Base-by-base conservation (phyloP, 2,113 vertebrate species). In the Paraplagusia blochii region DNA sequence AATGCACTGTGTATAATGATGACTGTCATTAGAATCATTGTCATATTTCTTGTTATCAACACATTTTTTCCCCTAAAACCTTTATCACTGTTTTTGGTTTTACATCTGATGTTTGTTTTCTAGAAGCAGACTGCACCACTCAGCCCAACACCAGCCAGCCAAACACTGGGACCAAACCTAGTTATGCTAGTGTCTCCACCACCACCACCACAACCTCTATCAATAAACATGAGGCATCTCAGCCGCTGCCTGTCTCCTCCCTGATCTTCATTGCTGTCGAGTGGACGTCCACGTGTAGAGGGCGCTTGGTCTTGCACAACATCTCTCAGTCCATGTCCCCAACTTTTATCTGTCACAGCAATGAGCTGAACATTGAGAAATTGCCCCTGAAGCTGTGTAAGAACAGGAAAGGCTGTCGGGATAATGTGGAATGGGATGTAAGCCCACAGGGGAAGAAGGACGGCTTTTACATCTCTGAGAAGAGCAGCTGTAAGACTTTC, bases 351-450 rank as follows among this genome's bases (percentile, higher is more conserved):
- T 76, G 77, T 45, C 0, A 43, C 4, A 0, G 0, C 11, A n/a
- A 3, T 11, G 0, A 1, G 0, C 0, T 0, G 2, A 0, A 11
- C 0, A 1, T 60, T 2, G 0, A 0, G 7, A 3, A 0, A 1
- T 17, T 62, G 45, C 1, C 72, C 11, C 0, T 0, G 3, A 16
- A 40, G 0, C 33, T 73, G 11, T 83, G 77, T 56, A 1, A 47
- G 44, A 42, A n/a, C 9, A 49, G 1, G 11, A 54, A 11, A 34
- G 65, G 48, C 1, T 80, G 76, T 7, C 1, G 34, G 19, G 12
- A 5, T 1, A 0, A 0, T 0, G 1, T 1, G 0, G 0, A 0
- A 0, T 18, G 0, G 17, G 0, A 0, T 0, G 1, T 4, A 6
- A 2, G 11, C 0, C 0, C 0, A 0, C 0, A 0, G 0, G 1